Conservation (phyloP, 2,888 invertebrate genomes). For the Adelphocoris suturalis region DNA sequence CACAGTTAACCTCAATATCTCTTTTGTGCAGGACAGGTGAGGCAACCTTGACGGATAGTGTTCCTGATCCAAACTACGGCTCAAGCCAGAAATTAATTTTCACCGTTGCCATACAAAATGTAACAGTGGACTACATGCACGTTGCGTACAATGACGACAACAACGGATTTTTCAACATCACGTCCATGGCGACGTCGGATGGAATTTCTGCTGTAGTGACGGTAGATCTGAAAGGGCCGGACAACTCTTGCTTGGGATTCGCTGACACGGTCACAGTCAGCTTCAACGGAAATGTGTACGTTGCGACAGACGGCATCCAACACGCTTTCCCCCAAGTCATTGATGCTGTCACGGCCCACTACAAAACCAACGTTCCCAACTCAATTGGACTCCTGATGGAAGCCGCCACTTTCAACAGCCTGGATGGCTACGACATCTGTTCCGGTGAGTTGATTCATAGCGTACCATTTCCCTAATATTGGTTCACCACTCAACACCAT, state of each 20-base stretch:
- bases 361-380: conserved; percentile 30
- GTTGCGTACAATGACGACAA: conserved; percentile 29
- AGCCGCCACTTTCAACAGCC: conserved; percentile 24
- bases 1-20: neutral
- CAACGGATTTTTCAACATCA: conserved; percentile 17
- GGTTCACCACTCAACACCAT: no score
- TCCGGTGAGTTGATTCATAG: neutral
- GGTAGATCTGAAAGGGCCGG: conserved; percentile 14
- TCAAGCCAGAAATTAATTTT: conserved; percentile 30
- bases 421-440: conserved; percentile 54
- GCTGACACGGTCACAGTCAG: neutral
- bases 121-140: conserved; percentile 11
- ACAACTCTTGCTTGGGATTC: neutral
- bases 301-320: neutral
- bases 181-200: conserved; percentile 19
- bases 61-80: neutral
- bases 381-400: conserved; percentile 20
- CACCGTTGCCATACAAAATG: neutral
- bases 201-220: neutral
- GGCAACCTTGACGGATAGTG: neutral
- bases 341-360: conserved; percentile 13
- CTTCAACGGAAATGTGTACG: neutral
- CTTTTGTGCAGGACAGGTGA: neutral
- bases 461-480: no score
- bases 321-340: neutral